phyloP scores from a whole-genome alignment of 2,113 vertebrate species.

The Riparia riparia region DNA sequence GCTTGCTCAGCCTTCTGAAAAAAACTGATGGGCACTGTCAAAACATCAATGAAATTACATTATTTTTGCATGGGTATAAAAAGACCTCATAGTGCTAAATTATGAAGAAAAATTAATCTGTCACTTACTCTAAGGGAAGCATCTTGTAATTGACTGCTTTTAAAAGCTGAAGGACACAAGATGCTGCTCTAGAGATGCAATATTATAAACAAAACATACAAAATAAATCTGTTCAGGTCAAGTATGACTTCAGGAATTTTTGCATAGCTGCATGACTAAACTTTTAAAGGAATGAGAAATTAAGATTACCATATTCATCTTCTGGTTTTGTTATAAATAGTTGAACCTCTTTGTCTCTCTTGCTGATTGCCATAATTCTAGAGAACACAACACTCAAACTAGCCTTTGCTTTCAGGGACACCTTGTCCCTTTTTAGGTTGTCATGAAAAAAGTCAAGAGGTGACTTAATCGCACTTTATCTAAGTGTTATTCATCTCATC shows the following conservation, averaged over 20 bases:
- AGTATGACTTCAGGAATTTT: not conserved
- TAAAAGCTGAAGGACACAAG: not conserved
- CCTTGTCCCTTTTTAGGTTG: not conserved
- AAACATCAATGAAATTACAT: constrained; percentile 22
- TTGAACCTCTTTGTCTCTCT: not conserved
- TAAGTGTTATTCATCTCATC: not conserved
- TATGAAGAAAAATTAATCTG: not conserved
- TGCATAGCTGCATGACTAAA: not conserved
- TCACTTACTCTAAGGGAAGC: not conserved
- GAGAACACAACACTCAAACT: not conserved
- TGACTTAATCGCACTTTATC: not conserved
- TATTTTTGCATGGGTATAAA: not conserved
- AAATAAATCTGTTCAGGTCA: not conserved
- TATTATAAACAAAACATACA: not conserved
- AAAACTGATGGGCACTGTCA: not conserved
- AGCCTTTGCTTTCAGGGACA: not conserved
- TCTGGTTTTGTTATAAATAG: not conserved
- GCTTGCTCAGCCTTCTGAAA: not conserved
- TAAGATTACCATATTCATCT: not conserved
- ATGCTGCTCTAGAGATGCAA: not conserved
- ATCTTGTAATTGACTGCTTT: not conserved
- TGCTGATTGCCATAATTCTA: not conserved
- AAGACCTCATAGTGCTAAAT: not conserved
- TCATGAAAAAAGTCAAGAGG: not conserved
- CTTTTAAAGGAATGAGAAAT: not conserved